Percentiles rank a stretch among this genome's conserved stretches.
phyloP scores from a whole-genome alignment of 1,140 invertebrate genomes.

The Scaptomyza pallida region DNA sequence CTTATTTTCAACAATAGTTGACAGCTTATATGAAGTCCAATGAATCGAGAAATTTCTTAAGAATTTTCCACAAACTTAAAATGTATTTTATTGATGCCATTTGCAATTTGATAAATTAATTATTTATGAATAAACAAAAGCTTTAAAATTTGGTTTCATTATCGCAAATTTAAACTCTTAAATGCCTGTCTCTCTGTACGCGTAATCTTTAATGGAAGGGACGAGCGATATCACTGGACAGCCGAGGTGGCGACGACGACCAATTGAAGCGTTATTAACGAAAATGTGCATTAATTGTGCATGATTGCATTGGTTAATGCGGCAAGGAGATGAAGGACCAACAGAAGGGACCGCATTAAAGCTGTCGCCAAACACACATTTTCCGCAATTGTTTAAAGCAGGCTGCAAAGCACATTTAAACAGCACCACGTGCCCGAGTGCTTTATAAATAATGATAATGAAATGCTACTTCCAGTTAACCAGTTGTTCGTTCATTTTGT shows the following conservation, averaged over 20 bases:
- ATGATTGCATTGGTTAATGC: constrained; percentile 71
- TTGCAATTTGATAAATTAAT: neutral
- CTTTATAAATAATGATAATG: constrained; percentile 64
- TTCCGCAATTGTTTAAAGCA: constrained; percentile 50
- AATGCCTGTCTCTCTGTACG: neutral
- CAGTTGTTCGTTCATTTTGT: neutral
- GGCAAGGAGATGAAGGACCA: constrained; percentile 26
- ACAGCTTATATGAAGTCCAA: neutral
- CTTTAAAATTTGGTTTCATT: neutral
- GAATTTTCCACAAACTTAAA: neutral
- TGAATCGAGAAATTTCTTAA: neutral
- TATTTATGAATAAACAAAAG: neutral
- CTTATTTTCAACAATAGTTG: neutral
- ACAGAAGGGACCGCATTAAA: constrained; percentile 41
- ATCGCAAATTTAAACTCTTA: neutral
- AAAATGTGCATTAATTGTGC: constrained; percentile 69
- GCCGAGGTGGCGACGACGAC: constrained; percentile 19
- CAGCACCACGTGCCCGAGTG: constrained; percentile 48
- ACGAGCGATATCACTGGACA: constrained; percentile 2
- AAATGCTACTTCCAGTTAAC: constrained; percentile 10
- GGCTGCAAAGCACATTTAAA: constrained; percentile 32
- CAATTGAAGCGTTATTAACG: constrained; percentile 72
- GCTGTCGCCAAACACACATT: constrained; percentile 28
- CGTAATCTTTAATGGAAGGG: constrained; percentile 1
- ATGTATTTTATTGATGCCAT: neutral